Evolutionary conservation across 2,113 vertebrate genomes (phyloP).

Genomic region (Hippoglossus stenolepis): DNA sequence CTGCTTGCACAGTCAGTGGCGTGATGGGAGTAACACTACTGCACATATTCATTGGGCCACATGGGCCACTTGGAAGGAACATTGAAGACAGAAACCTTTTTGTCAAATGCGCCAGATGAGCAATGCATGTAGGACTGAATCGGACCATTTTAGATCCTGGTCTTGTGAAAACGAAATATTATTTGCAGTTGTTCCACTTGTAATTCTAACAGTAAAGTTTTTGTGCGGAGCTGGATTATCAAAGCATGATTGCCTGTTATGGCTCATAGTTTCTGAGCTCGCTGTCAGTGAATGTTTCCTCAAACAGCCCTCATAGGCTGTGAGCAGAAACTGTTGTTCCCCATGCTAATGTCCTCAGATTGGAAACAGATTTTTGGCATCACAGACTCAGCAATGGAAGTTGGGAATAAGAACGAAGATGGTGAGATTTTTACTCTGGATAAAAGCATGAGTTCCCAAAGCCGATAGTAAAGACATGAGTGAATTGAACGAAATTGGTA

Average conservation of each 20-base stretch:
- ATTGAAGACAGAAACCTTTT: too few relatives aligned
- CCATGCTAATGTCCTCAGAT: slow-evolving; percentile 58
- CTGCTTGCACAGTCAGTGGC: too few relatives aligned
- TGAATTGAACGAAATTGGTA: background rate
- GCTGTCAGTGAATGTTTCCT: slow-evolving; percentile 38
- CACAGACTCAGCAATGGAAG: slow-evolving; percentile 5
- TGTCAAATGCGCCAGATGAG: too few relatives aligned
- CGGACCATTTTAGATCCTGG: too few relatives aligned
- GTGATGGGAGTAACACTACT: background rate
- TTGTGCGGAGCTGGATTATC: background rate
- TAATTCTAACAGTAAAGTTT: background rate
- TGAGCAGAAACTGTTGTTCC: slow-evolving; percentile 53
- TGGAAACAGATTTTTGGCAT: slow-evolving; percentile 71
- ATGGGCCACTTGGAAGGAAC: too few relatives aligned
- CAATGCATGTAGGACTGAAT: too few relatives aligned
- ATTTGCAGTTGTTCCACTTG: background rate
- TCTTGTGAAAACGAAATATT: too few relatives aligned
- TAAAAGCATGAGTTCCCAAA: background rate
- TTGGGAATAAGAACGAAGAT: background rate
- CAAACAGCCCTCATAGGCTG: slow-evolving; percentile 50
- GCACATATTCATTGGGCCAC: background rate
- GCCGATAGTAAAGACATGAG: background rate
- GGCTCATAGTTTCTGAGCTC: slow-evolving; percentile 33
- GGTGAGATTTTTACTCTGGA: background rate
- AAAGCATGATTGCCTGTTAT: slow-evolving; percentile 17